A percentile compares a stretch with the other conserved stretches of the same genome.
Evolutionary conservation across 2,888 invertebrate genomes (phyloP).

Genomic region (Chrysolina americana): DNA sequence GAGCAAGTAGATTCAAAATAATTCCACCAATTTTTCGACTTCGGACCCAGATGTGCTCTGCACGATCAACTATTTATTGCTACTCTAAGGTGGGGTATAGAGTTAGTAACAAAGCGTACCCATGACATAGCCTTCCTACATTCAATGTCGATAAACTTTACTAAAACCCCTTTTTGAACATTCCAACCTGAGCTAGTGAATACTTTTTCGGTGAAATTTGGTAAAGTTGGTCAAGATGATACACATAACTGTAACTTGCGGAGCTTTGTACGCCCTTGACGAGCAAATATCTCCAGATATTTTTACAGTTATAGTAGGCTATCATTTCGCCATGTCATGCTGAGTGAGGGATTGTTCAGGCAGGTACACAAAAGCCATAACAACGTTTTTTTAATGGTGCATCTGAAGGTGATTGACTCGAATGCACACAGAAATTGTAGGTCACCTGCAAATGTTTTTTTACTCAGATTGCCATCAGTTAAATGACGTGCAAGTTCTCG

Average conservation of each 20-base stretch:
- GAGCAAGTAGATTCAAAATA: no score
- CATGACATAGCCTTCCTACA: no score
- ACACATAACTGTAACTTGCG: conserved; percentile 6
- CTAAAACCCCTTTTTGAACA: no score
- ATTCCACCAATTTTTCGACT: no score
- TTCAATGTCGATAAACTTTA: no score
- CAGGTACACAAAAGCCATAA: conserved; percentile 15
- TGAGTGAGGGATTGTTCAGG: conserved; percentile 2
- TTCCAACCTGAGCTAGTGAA: no score
- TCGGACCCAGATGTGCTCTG: no score
- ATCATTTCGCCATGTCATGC: conserved; percentile 5
- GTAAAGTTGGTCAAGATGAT: not conserved
- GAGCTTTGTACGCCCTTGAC: conserved; percentile 16
- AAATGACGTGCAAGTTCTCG: not conserved
- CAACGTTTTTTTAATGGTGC: conserved; percentile 18
- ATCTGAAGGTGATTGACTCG: conserved; percentile 20
- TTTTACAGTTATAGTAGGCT: conserved; percentile 22
- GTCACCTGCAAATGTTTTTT: conserved; percentile 19
- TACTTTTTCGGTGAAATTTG: not conserved
- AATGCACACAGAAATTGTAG: conserved; percentile 20
- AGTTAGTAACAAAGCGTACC: no score
- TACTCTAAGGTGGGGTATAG: no score
- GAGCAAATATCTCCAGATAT: conserved; percentile 4
- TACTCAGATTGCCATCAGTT: conserved; percentile 1
- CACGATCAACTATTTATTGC: no score